Evolutionary conservation across 2,888 invertebrate species (phyloP).

Genomic region (Xestobium rufovillosum): DNA sequence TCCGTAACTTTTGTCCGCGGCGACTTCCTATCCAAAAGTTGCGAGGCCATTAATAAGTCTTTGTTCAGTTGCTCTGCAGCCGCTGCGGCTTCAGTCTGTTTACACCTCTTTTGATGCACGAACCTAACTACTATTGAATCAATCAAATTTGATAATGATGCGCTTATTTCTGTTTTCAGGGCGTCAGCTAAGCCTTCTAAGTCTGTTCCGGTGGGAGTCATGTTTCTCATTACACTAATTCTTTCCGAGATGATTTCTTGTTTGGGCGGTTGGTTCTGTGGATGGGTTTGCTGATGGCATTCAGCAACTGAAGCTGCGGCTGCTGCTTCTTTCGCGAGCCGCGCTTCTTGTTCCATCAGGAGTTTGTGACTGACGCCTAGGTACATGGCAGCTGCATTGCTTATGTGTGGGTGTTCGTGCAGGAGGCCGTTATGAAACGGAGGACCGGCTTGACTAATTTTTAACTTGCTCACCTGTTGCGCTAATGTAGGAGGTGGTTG

Average conservation of each 20-base stretch:
- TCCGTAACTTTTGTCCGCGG: conserved; percentile 71
- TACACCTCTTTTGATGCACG: conserved; percentile 71
- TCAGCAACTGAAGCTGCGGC: conserved; percentile 52
- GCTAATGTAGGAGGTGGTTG: conserved; percentile 33
- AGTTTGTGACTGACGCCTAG: conserved; percentile 70
- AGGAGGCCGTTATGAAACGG: conserved; percentile 43
- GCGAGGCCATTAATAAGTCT: conserved; percentile 73
- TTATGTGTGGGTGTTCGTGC: conserved; percentile 44
- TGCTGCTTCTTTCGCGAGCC: conserved; percentile 59
- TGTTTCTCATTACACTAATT: conserved; percentile 66
- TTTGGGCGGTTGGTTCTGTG: conserved; percentile 40
- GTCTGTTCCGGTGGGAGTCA: conserved; percentile 68
- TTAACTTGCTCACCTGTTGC: conserved; percentile 41
- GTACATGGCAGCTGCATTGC: conserved; percentile 58
- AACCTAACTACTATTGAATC: conserved; percentile 83
- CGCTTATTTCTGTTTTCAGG: conserved; percentile 82
- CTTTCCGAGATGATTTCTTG: conserved; percentile 71
- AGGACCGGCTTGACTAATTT: conserved; percentile 42
- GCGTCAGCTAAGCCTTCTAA: conserved; percentile 85
- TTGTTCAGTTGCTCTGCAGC: conserved; percentile 81
- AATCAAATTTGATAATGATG: conserved; percentile 74
- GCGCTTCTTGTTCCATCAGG: conserved; percentile 71
- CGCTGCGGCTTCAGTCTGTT: conserved; percentile 71
- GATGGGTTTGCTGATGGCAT: conserved; percentile 48
- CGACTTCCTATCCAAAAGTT: conserved; percentile 76